A percentile compares a stretch with the other conserved stretches of the same genome.
Evolutionary conservation across 2,113 vertebrate species (phyloP).

Genomic region (Leptobrachium leishanense): DNA sequence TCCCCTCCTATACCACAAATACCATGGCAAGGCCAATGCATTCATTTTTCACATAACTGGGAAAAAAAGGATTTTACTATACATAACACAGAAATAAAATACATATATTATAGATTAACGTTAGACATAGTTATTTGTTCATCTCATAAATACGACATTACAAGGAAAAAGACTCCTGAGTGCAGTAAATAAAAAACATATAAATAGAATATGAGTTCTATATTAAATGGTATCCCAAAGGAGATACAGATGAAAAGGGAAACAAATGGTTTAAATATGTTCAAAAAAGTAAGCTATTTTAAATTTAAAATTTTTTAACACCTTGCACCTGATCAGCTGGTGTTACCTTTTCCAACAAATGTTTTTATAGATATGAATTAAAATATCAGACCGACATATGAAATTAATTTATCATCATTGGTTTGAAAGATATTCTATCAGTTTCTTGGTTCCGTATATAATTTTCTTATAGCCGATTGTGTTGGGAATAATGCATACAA

Average conservation of each 20-base stretch:
- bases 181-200: slow-evolving; percentile 4
- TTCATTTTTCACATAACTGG: not conserved
- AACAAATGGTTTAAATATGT: not conserved
- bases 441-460: too few species aligned
- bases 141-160: slow-evolving; percentile 33
- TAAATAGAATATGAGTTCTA: slow-evolving; percentile 30
- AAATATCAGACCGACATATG: slow-evolving; percentile 30
- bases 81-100: not conserved
- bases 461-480: too few species aligned
- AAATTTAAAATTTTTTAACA: not conserved
- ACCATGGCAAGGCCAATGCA: slow-evolving; percentile 17
- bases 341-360: slow-evolving; percentile 29
- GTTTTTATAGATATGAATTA: slow-evolving; percentile 20
- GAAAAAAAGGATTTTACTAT: slow-evolving; percentile 10
- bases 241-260: not conserved
- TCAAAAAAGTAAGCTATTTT: too few species aligned
- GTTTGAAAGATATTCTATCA: not conserved
- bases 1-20: slow-evolving; percentile 29
- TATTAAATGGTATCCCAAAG: not conserved
- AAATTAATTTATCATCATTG: slow-evolving; percentile 22
- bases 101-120: not conserved
- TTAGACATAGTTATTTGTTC: slow-evolving; percentile 1
- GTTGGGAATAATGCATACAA: too few species aligned
- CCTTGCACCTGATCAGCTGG: slow-evolving; percentile 22
- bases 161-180: not conserved